phyloP scores from a whole-genome alignment of 2,888 invertebrate species.

The Homarus gammarus region DNA sequence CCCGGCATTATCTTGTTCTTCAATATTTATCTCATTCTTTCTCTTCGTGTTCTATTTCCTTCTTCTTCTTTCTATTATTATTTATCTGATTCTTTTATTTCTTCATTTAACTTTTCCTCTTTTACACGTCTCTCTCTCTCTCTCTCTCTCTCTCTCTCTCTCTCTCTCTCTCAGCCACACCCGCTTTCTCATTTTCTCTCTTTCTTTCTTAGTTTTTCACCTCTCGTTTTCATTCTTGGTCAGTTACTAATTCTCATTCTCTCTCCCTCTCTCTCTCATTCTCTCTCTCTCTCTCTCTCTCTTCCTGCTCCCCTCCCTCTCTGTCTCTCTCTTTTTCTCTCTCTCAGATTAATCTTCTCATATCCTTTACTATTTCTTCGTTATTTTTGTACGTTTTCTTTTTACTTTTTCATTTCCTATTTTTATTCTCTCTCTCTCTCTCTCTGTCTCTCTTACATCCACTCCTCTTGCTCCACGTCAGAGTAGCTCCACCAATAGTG shows the following conservation, averaged over 20 bases:
- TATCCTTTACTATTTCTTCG: too few species aligned
- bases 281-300: background rate
- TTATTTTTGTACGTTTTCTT: too few species aligned
- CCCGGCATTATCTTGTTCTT: too few species aligned
- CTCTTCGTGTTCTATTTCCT: too few species aligned
- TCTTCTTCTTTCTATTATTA: too few species aligned
- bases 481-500: too few species aligned
- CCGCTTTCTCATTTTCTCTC: too few species aligned
- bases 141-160: background rate
- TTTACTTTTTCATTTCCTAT: too few species aligned
- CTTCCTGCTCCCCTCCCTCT: too few species aligned
- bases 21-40: too few species aligned
- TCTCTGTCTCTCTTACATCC: background rate
- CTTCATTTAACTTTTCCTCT: background rate
- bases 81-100: background rate
- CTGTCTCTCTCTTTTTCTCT: background rate
- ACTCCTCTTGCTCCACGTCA: background rate
- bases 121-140: slow-evolving; percentile 23
- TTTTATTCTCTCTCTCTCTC: background rate
- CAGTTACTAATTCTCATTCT: background rate
- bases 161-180: background rate
- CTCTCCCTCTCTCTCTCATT: background rate
- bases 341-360: too few species aligned
- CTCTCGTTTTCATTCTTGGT: background rate
- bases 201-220: too few species aligned